Evolutionary conservation across 2,113 vertebrate genomes (phyloP), one percentile per base, ranked within the genome.

Genomic region (Romanogobio albipinnatus): DNA sequence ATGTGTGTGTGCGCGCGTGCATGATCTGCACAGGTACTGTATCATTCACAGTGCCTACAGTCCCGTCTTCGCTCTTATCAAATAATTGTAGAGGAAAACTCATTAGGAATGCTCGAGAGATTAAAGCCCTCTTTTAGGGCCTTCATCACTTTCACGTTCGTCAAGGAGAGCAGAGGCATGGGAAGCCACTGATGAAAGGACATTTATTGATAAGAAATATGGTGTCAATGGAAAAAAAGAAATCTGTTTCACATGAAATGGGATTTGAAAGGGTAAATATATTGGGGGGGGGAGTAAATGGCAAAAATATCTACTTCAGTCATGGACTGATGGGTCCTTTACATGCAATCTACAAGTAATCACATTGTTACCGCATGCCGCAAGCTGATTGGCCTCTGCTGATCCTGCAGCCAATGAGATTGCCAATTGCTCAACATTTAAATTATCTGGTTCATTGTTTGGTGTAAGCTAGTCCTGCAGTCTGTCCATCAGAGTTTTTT

Each of bases 51-150:
- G 88, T 87, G 94, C 95, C 93, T 92, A 87, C 92, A 93, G 94
- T 93, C 86, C 91, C 92, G 92, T 93, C 81, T 89, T 92, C 92
- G 91, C 91, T 94, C 93, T 95, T 95, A 95, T 95, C 95, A 95
- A 95, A 95, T 95, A 95, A 95, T 95, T 94, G 94, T 94, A 82
- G 92, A 92, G 93, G 94, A 94, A 95, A 95, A 95, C 93, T 95
- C 93, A 95, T 95, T 95, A 95, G 94, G 94, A 95, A 95, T 95
- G 94, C 94, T 94, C 93, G 93, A 93, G 91, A 95, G 93, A 95
- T 95, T 95, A 93, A 85, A 80, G 76, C 77, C 89, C 89, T 90
- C 93, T 93, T 93, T 85, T 82, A 85, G 71, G 82, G 83, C 64
- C 82, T 75, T 80, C 82, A 73, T 86, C 85, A 59, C 89, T 90